phyloP scores from a whole-genome alignment of 1,140 invertebrate species.

The Anastrepha obliqua region DNA sequence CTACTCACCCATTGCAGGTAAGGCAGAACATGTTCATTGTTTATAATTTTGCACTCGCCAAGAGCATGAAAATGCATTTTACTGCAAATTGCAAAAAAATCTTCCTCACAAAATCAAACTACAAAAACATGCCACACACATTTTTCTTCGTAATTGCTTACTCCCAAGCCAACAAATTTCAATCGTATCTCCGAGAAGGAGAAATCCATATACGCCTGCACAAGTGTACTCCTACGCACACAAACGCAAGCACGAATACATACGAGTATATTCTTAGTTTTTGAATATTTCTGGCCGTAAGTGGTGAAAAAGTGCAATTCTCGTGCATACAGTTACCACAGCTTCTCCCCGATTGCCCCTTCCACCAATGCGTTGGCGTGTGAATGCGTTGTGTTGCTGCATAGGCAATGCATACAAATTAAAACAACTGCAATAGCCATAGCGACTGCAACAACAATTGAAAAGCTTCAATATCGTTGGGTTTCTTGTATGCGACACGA shows the following conservation, averaged over 20 bases:
- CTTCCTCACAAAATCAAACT: neutral
- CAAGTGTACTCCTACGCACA: neutral
- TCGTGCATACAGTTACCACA: neutral
- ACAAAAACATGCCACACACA: neutral
- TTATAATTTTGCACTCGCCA: neutral
- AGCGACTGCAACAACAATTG: conserved; percentile 12
- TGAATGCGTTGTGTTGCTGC: neutral
- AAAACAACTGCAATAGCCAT: conserved; percentile 9
- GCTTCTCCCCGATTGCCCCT: neutral
- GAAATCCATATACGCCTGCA: neutral
- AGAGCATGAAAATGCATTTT: conserved; percentile 18
- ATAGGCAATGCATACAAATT: conserved; percentile 26
- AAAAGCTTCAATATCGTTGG: conserved; percentile 20
- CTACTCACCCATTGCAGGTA: no score
- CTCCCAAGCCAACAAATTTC: conserved; percentile 9
- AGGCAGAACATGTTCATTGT: no score
- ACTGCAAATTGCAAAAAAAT: conserved; percentile 3
- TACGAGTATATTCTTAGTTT: neutral
- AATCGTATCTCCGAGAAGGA: conserved; percentile 5
- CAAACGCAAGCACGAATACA: neutral
- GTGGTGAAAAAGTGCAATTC: conserved; percentile 19
- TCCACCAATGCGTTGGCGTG: neutral
- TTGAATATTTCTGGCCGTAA: neutral
- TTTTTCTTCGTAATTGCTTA: neutral
- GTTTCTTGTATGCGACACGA: neutral